Percentiles rank a stretch among this genome's conserved stretches.
phyloP scores from a whole-genome alignment of 2,113 vertebrate species.

The Cairina moschata region DNA sequence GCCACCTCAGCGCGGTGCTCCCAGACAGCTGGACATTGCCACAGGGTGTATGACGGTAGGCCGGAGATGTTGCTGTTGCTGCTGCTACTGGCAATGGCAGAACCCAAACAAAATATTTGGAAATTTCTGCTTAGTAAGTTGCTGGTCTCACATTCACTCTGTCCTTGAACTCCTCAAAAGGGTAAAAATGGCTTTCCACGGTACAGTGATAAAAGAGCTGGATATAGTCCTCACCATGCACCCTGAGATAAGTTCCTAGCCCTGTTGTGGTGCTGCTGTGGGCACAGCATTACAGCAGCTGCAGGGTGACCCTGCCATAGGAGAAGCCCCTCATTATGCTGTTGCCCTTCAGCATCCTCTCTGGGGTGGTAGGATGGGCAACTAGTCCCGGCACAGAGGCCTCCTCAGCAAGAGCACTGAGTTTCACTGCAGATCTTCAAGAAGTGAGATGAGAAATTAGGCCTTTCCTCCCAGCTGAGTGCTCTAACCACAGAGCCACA shows the following conservation, averaged over 20 bases:
- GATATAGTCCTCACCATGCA: background rate
- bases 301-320: background rate
- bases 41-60: rapidly evolving
- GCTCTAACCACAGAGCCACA: background rate
- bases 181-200: background rate
- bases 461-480: background rate
- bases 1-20: background rate
- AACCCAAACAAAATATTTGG: background rate
- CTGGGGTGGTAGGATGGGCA: rapidly evolving
- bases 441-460: background rate
- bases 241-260: background rate
- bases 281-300: background rate
- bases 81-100: background rate
- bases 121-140: background rate
- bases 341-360: background rate
- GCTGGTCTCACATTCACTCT: background rate
- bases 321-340: rapidly evolving
- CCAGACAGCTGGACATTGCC: background rate
- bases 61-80: background rate
- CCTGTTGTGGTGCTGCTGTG: background rate
- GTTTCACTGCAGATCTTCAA: background rate
- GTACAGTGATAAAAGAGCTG: background rate
- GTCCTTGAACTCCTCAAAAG: background rate
- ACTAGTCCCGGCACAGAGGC: background rate
- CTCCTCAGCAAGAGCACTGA: background rate